These are phyloP conservation scores for Sarcophaga variegata DNA, from an alignment of 2,888 invertebrate genomes.

Conservation along the genomic window DNA sequence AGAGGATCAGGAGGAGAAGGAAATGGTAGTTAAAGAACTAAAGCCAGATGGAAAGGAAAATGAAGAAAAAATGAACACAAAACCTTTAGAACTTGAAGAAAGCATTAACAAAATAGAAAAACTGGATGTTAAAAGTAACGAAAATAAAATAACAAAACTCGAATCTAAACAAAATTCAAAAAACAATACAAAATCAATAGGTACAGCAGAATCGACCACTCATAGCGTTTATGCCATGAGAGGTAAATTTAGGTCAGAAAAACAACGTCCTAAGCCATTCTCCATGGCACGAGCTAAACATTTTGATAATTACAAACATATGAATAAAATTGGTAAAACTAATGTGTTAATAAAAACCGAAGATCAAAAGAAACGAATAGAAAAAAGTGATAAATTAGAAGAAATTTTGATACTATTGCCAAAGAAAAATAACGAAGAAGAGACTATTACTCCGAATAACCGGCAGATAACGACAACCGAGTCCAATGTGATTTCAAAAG, in stretches of 20 bases:
- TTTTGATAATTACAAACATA: slow-evolving; percentile 41
- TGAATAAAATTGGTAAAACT: slow-evolving; percentile 34
- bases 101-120: background rate
- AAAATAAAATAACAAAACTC: background rate
- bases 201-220: slow-evolving; percentile 63
- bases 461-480: background rate
- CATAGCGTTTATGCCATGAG: slow-evolving; percentile 74
- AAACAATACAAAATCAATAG: background rate
- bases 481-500: background rate
- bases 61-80: background rate
- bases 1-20: background rate
- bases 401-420: slow-evolving; percentile 75
- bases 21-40: background rate
- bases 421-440: slow-evolving; percentile 25
- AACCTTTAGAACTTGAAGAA: background rate
- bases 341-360: slow-evolving; percentile 4
- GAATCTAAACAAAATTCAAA: background rate
- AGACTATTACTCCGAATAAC: background rate
- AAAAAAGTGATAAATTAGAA: slow-evolving; percentile 73
- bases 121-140: slow-evolving; percentile 2
- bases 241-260: slow-evolving; percentile 73
- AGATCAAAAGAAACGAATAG: slow-evolving; percentile 20
- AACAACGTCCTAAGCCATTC: slow-evolving; percentile 29
- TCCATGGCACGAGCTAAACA: slow-evolving; percentile 29
- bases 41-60: background rate